Percentiles rank a stretch among this genome's conserved stretches.
Evolutionary conservation across 1,140 invertebrate species (phyloP).

Genomic region (Delia radicum): DNA sequence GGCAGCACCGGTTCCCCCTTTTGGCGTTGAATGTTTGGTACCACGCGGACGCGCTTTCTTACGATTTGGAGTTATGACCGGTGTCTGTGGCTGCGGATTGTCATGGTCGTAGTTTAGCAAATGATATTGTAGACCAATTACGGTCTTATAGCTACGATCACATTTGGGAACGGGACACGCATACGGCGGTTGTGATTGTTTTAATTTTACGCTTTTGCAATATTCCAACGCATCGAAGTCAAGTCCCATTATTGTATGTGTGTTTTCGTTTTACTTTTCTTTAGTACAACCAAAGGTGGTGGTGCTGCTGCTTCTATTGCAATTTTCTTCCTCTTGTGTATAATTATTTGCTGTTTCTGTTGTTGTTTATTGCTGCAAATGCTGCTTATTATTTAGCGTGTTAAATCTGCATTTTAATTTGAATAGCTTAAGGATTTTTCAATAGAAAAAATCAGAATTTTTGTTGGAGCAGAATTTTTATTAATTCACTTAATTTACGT

Average conservation of each 20-base stretch:
- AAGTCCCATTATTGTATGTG: constrained; percentile 51
- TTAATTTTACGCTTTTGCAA: constrained; percentile 75
- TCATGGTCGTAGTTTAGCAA: constrained; percentile 82
- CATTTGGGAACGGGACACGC: constrained; percentile 81
- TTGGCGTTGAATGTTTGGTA: constrained; percentile 44
- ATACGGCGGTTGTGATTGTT: constrained; percentile 75
- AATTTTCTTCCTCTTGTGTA: constrained; percentile 20
- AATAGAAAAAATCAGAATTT: constrained; percentile 18
- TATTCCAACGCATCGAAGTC: constrained; percentile 83
- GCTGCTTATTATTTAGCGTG: constrained; percentile 22
- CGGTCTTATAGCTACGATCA: constrained; percentile 81
- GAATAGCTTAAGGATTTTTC: constrained; percentile 22
- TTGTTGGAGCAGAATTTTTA: constrained; percentile 8
- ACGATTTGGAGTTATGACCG: constrained; percentile 54
- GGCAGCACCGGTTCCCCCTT: constrained; percentile 24
- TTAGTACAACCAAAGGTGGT: background rate
- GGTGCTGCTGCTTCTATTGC: constrained; percentile 3
- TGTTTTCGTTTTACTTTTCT: constrained; percentile 20
- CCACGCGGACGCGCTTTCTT: constrained; percentile 60
- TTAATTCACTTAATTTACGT: constrained; percentile 29
- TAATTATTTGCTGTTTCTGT: background rate
- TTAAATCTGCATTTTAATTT: constrained; percentile 40
- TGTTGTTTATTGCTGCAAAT: constrained; percentile 4
- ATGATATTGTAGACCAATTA: constrained; percentile 83
- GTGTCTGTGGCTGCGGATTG: constrained; percentile 61